Evolutionary conservation across 2,797 vertebrate species (phyloP).

Genomic region (Hirundo rustica): DNA sequence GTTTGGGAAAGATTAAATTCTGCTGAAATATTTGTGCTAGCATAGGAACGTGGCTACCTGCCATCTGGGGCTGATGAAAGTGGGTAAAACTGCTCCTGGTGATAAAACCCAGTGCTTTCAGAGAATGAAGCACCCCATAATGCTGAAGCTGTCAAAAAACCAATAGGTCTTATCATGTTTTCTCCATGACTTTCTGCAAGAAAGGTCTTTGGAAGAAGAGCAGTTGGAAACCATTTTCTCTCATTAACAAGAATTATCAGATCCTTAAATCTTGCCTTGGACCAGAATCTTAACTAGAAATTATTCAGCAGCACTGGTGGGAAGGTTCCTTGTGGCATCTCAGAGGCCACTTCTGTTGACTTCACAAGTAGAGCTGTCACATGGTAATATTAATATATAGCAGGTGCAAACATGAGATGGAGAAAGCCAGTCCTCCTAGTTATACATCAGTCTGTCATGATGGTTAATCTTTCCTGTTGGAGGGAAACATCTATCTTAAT

Average conservation of each 20-base stretch:
- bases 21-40: slow-evolving; percentile 28
- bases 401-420: background rate
- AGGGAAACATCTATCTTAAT: accelerated
- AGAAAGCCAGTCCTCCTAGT: background rate
- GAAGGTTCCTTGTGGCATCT: background rate
- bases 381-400: background rate
- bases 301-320: background rate
- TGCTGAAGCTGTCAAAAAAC: background rate
- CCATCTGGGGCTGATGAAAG: background rate
- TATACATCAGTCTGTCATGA: background rate
- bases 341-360: background rate
- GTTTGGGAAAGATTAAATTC: slow-evolving; percentile 42
- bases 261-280: background rate
- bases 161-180: accelerated
- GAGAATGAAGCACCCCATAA: background rate
- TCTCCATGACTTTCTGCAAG: background rate
- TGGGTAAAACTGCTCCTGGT: background rate
- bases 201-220: background rate
- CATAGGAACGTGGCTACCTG: background rate
- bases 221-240: background rate
- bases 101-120: background rate
- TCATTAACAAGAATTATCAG: background rate
- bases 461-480: background rate
- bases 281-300: background rate
- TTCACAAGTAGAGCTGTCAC: background rate